These are phyloP conservation scores for Drosophila subsilvestris DNA, from an alignment of 2,888 invertebrate species.

Conservation along the genomic window DNA sequence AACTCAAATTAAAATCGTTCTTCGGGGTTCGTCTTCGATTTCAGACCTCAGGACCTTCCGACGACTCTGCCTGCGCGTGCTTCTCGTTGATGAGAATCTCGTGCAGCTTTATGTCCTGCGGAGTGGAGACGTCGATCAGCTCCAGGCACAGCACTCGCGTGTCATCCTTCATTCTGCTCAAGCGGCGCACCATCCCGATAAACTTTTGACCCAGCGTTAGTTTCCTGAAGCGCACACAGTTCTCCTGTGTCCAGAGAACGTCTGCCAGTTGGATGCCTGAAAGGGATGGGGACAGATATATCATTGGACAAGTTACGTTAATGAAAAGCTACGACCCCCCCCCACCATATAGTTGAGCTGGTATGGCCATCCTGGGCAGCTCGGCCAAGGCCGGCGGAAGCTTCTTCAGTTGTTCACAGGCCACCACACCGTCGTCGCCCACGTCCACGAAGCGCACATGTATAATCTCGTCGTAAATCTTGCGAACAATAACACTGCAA, in stretches of 20 bases:
- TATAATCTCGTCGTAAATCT: slow-evolving; percentile 85
- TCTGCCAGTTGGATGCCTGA: slow-evolving; percentile 85
- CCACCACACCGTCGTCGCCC: slow-evolving; percentile 86
- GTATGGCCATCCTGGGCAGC: slow-evolving; percentile 88
- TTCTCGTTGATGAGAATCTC: slow-evolving; percentile 87
- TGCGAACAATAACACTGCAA: slow-evolving; percentile 85
- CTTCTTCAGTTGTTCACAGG: slow-evolving; percentile 86
- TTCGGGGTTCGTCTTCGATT: slow-evolving; percentile 3
- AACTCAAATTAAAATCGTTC: slow-evolving; percentile 13
- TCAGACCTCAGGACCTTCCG: no score
- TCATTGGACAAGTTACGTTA: background rate
- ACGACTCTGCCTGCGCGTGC: slow-evolving; percentile 83
- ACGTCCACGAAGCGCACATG: slow-evolving; percentile 88
- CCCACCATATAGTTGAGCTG: slow-evolving; percentile 87
- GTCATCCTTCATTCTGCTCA: slow-evolving; percentile 86
- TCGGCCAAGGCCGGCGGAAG: slow-evolving; percentile 86
- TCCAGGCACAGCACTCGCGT: slow-evolving; percentile 88
- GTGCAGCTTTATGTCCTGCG: slow-evolving; percentile 88
- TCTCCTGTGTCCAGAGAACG: slow-evolving; percentile 85
- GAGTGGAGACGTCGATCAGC: slow-evolving; percentile 89
- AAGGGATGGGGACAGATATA: background rate
- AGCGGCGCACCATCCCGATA: slow-evolving; percentile 88
- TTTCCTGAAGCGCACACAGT: slow-evolving; percentile 89
- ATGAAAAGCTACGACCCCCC: no score
- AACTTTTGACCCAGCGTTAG: slow-evolving; percentile 89